Percentiles rank a stretch among this genome's conserved stretches.
These are phyloP conservation scores for Aphodius sticticus DNA, from an alignment of 2,888 invertebrate genomes.

Conservation along the genomic window DNA sequence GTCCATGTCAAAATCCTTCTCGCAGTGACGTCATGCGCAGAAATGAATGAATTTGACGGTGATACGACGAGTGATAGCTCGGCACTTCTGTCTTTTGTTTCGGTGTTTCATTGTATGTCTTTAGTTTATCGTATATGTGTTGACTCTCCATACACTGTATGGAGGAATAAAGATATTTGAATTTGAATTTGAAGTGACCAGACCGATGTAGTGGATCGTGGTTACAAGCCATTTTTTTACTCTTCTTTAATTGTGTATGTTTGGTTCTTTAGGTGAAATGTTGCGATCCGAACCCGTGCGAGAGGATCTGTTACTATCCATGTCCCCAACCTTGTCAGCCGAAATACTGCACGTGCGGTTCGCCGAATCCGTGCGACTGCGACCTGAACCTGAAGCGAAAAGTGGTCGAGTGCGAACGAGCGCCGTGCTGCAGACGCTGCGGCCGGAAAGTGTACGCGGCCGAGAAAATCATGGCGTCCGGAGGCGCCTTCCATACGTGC, in stretches of 20 bases:
- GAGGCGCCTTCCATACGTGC: slow-evolving; percentile 61
- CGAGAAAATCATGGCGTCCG: slow-evolving; percentile 58
- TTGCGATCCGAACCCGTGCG: slow-evolving; percentile 51
- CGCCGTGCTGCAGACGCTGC: slow-evolving; percentile 56
- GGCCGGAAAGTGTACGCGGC: slow-evolving; percentile 58
- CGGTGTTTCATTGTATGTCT: too few relatives aligned
- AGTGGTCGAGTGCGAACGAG: slow-evolving; percentile 37
- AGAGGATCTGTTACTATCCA: slow-evolving; percentile 46
- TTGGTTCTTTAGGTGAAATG: slow-evolving; percentile 45
- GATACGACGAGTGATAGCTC: too few relatives aligned
- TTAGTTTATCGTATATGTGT: too few relatives aligned
- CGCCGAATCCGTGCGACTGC: slow-evolving; percentile 45
- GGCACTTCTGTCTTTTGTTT: too few relatives aligned
- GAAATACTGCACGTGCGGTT: slow-evolving; percentile 46
- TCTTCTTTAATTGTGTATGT: not conserved
- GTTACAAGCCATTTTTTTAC: too few relatives aligned
- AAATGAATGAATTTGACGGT: too few relatives aligned
- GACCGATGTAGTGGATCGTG: too few relatives aligned
- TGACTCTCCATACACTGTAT: too few relatives aligned
- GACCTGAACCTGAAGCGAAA: slow-evolving; percentile 39
- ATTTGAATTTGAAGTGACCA: too few relatives aligned
- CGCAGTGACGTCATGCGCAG: too few relatives aligned
- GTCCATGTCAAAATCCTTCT: too few relatives aligned
- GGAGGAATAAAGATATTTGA: too few relatives aligned
- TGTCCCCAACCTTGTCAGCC: slow-evolving; percentile 39